Evolutionary conservation across 23 tunicate genomes (phyloP).

Genomic region (Styela plicata): DNA sequence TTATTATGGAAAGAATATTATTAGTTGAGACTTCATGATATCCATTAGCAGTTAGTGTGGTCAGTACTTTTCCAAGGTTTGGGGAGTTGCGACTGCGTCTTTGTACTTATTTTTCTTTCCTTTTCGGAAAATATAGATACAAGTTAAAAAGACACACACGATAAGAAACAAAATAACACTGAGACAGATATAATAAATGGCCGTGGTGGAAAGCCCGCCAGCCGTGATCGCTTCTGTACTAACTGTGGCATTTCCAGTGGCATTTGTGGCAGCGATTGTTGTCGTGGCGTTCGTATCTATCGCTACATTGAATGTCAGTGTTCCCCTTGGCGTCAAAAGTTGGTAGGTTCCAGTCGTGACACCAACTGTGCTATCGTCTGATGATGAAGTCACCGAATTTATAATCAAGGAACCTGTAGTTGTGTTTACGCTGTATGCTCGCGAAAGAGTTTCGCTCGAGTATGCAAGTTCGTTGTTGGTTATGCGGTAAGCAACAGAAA

Average conservation of each 20-base stretch:
- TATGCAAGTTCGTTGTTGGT: neutral
- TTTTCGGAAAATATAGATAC: neutral
- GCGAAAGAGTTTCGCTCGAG: conserved; percentile 26
- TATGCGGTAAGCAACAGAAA: conserved; percentile 7
- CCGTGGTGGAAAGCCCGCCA: neutral
- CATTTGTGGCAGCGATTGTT: neutral
- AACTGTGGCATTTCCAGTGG: conserved; percentile 29
- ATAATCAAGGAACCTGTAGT: conserved; percentile 52
- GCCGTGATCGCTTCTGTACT: conserved; percentile 8
- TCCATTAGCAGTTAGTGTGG: too few species aligned
- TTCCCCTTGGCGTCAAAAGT: conserved; percentile 32
- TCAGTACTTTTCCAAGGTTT: too few species aligned
- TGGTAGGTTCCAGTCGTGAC: conserved; percentile 52
- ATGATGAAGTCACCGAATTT: conserved; percentile 30
- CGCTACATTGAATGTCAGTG: conserved; percentile 28
- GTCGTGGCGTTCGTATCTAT: conserved; percentile 16
- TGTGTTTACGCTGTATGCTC: conserved; percentile 31
- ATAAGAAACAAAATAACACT: conserved; percentile 42
- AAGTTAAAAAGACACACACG: conserved; percentile 17
- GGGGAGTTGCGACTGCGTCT: neutral
- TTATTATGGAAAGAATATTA: too few species aligned
- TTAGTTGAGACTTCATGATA: too few species aligned
- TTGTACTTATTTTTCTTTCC: conserved; percentile 5
- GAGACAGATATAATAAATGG: conserved; percentile 53
- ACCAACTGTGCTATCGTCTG: conserved; percentile 20